Evolutionary conservation across 1,140 invertebrate genomes (phyloP).

Genomic region (Telenomus remus): DNA sequence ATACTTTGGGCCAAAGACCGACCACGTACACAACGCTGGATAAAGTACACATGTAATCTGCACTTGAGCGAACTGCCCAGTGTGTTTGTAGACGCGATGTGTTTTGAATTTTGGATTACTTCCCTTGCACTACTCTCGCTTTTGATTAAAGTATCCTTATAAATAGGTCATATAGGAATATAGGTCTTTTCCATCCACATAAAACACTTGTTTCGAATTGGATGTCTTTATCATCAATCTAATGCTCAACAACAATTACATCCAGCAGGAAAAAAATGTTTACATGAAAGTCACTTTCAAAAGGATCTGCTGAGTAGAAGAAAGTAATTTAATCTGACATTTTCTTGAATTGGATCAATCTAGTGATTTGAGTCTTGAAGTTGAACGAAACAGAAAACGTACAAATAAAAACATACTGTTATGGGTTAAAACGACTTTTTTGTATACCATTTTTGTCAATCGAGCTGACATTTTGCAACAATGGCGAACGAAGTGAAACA

Average conservation of each 20-base stretch:
- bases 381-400: slow-evolving; percentile 5
- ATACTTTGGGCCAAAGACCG: slow-evolving; percentile 39
- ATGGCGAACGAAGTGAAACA: slow-evolving; percentile 13
- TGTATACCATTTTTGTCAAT: slow-evolving; percentile 22
- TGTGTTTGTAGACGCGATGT: slow-evolving; percentile 30
- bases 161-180: slow-evolving; percentile 25
- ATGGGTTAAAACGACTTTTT: slow-evolving; percentile 2
- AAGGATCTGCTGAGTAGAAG: too few species aligned
- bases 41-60: slow-evolving; percentile 44
- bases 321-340: too few species aligned
- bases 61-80: slow-evolving; percentile 20
- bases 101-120: slow-evolving; percentile 35
- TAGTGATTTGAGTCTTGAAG: background rate
- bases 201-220: background rate
- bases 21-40: slow-evolving; percentile 23
- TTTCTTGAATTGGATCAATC: too few species aligned
- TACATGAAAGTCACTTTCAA: too few species aligned
- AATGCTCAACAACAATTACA: too few species aligned
- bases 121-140: slow-evolving; percentile 14
- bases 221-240: background rate
- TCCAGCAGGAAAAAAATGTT: too few species aligned
- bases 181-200: slow-evolving; percentile 1
- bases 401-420: slow-evolving; percentile 26
- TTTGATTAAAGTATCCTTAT: slow-evolving; percentile 16
- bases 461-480: slow-evolving; percentile 12